Percentiles rank a stretch among this genome's conserved stretches.
phyloP scores from a whole-genome alignment of 1,140 invertebrate genomes.

The Sitobion miscanthi region DNA sequence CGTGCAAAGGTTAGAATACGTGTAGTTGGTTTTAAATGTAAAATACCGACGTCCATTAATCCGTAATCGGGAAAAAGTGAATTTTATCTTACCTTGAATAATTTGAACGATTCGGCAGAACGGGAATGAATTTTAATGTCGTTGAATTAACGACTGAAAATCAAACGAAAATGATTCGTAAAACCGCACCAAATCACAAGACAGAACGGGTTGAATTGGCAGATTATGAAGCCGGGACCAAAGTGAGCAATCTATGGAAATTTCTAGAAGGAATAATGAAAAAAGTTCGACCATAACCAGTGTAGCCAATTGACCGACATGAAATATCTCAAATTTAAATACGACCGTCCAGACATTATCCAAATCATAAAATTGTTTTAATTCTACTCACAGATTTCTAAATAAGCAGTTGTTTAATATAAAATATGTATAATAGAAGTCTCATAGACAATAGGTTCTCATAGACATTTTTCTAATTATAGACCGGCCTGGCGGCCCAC shows the following conservation, averaged over 20 bases:
- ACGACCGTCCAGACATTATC: not conserved
- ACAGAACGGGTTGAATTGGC: not conserved
- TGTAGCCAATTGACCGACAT: not conserved
- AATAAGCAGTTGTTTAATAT: too few species aligned
- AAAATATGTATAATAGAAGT: too few species aligned
- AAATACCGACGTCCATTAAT: not conserved
- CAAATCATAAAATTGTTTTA: too few species aligned
- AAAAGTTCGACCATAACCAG: not conserved
- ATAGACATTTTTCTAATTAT: too few species aligned
- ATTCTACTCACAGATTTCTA: too few species aligned
- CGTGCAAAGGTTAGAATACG: not conserved
- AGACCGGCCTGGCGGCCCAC: too few species aligned
- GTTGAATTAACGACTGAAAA: not conserved
- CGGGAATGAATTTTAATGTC: too few species aligned
- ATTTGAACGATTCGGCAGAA: not conserved
- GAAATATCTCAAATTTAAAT: not conserved
- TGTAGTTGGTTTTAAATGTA: not conserved
- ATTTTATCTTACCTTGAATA: slow-evolving; percentile 11
- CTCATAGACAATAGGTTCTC: too few species aligned
- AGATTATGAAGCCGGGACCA: not conserved
- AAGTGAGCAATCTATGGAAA: slow-evolving; percentile 40
- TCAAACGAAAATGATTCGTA: not conserved
- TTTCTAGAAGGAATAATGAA: slow-evolving; percentile 22
- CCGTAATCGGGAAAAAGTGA: not conserved
- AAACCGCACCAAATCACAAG: not conserved